Percentiles rank a stretch among this genome's conserved stretches.
These are phyloP conservation scores for Agrotis segetum DNA, from an alignment of 2,888 invertebrate species.

Conservation along the genomic window DNA sequence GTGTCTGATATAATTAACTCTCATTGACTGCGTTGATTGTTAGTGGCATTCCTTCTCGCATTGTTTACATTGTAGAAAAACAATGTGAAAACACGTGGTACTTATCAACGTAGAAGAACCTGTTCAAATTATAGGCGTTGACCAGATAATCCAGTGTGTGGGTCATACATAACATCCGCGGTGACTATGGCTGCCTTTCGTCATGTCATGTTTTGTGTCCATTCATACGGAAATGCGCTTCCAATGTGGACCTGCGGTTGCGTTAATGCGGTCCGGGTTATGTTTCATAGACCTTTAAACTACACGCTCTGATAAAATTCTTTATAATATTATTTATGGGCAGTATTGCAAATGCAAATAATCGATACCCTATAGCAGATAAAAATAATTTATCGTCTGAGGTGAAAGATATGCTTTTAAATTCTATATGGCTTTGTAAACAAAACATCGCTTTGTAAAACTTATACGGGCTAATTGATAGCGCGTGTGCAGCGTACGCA, in stretches of 20 bases:
- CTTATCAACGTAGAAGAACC: constrained; percentile 61
- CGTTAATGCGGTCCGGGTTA: constrained; percentile 65
- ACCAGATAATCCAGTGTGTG: constrained; percentile 64
- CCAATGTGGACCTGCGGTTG: constrained; percentile 70
- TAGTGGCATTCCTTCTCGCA: constrained; percentile 69
- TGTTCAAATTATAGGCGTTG: constrained; percentile 53
- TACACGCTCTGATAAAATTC: constrained; percentile 57
- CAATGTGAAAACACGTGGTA: constrained; percentile 73
- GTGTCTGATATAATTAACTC: constrained; percentile 81
- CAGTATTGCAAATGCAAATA: constrained; percentile 47
- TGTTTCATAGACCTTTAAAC: constrained; percentile 66
- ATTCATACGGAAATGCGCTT: constrained; percentile 79
- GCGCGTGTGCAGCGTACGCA: constrained; percentile 74
- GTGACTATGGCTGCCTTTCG: constrained; percentile 65
- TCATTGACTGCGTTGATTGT: constrained; percentile 79
- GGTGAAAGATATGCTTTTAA: constrained; percentile 72
- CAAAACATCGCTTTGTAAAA: constrained; percentile 77
- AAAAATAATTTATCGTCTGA: constrained; percentile 56
- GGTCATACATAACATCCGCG: constrained; percentile 71
- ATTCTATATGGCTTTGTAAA: constrained; percentile 69
- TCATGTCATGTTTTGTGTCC: constrained; percentile 76
- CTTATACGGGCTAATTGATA: constrained; percentile 82
- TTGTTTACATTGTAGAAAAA: constrained; percentile 76
- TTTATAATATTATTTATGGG: constrained; percentile 30
- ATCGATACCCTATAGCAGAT: constrained; percentile 24